Evolutionary conservation across 2,797 vertebrate species (phyloP).

Genomic region (Myotis planiceps): DNA sequence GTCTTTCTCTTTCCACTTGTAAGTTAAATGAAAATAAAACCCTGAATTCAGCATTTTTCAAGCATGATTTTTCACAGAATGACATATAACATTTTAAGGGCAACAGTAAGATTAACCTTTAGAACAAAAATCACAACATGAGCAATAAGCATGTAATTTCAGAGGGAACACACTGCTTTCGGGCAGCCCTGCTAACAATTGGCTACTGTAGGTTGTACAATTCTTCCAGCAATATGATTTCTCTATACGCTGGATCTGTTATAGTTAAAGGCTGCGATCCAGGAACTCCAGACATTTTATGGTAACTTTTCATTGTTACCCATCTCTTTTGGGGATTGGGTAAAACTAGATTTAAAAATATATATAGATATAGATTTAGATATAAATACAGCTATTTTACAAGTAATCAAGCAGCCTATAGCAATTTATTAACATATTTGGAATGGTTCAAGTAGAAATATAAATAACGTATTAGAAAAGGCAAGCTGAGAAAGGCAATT

Average conservation of each 20-base stretch:
- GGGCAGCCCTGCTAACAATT: constrained; percentile 40
- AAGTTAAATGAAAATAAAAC: constrained; percentile 80
- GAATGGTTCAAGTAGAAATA: not conserved
- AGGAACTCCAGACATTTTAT: constrained; percentile 7
- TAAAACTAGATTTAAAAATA: not conserved
- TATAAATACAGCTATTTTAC: not conserved
- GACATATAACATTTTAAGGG: constrained; percentile 71
- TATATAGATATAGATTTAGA: not conserved
- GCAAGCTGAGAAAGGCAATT: not conserved
- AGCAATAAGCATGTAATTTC: constrained; percentile 49
- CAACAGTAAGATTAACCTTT: constrained; percentile 74
- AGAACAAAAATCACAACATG: constrained; percentile 61
- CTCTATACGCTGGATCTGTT: constrained; percentile 5
- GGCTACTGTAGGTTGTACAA: constrained; percentile 66
- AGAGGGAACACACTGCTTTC: constrained; percentile 29
- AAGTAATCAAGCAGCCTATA: not conserved
- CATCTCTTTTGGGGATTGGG: not conserved
- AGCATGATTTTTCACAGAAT: constrained; percentile 74
- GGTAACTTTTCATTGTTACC: not conserved
- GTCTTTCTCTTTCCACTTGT: constrained; percentile 77
- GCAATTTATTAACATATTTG: constrained; percentile 10
- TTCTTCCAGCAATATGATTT: constrained; percentile 61
- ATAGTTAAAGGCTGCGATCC: constrained; percentile 10
- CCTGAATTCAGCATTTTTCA: constrained; percentile 74
- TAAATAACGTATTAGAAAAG: not conserved